Base-by-base conservation (phyloP, 1,140 invertebrate species). In the Diorhabda sublineata region DNA sequence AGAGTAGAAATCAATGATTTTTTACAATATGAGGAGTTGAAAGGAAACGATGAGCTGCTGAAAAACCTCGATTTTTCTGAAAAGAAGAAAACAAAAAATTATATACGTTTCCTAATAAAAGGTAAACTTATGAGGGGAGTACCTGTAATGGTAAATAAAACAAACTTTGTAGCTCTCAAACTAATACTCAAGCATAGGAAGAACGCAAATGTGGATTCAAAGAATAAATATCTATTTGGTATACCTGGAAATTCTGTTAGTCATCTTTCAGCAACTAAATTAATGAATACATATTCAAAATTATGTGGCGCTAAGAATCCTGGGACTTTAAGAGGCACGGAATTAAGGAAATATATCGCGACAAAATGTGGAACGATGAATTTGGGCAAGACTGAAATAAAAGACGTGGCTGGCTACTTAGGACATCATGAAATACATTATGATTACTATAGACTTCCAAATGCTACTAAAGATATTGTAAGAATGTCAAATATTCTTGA, bases 211-310 rank as follows among this genome's bases (percentile, higher is more conserved):
- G 62, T 64, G 45, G 44, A 11, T 64, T 9, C n/a, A 11, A 56
- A 64, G n/a, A 64, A 64, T 64, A 43, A 7, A n/a, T 64, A 45
- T 45, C 11, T 64, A 45, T 64, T 64, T 64, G 62, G 62, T 9
- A 47, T 56, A 26, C 62, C 26, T 26, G 26, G 26, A 26, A 26
- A 26, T 26, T 26, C 26, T 26, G 26, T 60, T 42, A 41, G 58
- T 59, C 26, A 26, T 26, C 26, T 26, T 26, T 26, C 26, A 26
- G 26, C 26, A 26, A 26, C 26, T 26, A 26, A 26, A 26, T 59
- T 61, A 61, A 8, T 61, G 26, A 6, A 6, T n/a, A 26, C 6
- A 9, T 6, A 8, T 61, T 9, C 59, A 61, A n/a, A 9, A 9
- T 41, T 7, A 26, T 61, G 9, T 61, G 59, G 59, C 42, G 59